Evolutionary conservation across 2,888 invertebrate genomes (phyloP).

Genomic region (Allolobophora icterica): DNA sequence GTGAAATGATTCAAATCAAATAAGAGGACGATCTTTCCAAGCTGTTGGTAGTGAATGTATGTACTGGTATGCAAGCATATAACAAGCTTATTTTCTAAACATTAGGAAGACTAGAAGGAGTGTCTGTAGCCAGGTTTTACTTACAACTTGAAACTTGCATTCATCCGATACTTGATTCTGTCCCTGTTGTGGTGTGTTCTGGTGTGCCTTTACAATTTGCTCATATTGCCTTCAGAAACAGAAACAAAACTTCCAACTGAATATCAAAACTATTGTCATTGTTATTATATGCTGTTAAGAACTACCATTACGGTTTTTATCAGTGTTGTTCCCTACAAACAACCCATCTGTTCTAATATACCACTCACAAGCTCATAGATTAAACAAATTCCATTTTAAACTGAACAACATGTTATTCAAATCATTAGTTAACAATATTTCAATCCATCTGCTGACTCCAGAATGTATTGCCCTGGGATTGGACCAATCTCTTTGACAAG

Average conservation of each 20-base stretch:
- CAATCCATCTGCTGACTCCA: not conserved
- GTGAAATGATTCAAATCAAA: no score
- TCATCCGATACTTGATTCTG: conserved; percentile 90
- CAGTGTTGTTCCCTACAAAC: no score
- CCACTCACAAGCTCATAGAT: not conserved
- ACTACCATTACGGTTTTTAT: no score
- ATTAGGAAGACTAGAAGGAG: not conserved
- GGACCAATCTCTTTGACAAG: not conserved
- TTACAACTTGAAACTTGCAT: conserved; percentile 93
- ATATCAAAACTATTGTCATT: no score
- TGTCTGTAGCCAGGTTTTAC: conserved; percentile 52
- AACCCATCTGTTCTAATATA: not conserved
- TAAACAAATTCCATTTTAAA: not conserved
- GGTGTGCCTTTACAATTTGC: conserved; percentile 93
- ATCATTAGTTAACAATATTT: not conserved
- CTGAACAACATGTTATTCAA: not conserved
- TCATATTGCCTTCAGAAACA: conserved; percentile 77
- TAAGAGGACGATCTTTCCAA: no score
- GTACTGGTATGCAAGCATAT: not conserved
- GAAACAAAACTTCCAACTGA: conserved; percentile 6
- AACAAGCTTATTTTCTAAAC: not conserved
- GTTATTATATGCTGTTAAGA: no score
- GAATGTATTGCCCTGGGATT: not conserved
- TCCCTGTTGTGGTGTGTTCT: conserved; percentile 81
- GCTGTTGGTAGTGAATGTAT: not conserved